Percentiles rank a stretch among this genome's conserved stretches.
Evolutionary conservation across 2,888 invertebrate genomes (phyloP).

Genomic region (Liposcelis brunnea): DNA sequence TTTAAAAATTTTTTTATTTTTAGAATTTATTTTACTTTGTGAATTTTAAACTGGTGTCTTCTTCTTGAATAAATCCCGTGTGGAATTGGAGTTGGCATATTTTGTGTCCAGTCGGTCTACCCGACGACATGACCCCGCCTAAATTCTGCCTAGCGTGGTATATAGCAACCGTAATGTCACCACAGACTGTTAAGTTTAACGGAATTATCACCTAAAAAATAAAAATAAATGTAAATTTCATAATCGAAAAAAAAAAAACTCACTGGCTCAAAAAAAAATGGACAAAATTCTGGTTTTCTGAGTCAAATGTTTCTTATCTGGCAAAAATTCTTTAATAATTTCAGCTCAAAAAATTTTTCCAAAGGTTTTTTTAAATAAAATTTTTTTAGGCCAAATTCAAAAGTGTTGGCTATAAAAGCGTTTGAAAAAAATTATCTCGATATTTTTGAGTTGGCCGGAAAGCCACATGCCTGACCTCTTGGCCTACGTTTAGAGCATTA

Average conservation of each 20-base stretch:
- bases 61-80: constrained; percentile 64
- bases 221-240: constrained; percentile 23
- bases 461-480: no score
- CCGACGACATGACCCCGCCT: constrained; percentile 41
- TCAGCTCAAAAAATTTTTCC: no score
- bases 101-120: constrained; percentile 64
- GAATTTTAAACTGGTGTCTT: constrained; percentile 57
- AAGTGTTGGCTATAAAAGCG: no score
- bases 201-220: constrained; percentile 39
- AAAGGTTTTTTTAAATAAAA: no score
- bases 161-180: constrained; percentile 67
- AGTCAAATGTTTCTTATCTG: constrained; percentile 18
- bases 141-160: constrained; percentile 78
- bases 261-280: not conserved
- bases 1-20: not conserved
- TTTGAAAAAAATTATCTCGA: no score
- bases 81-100: constrained; percentile 79
- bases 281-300: not conserved
- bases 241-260: constrained; percentile 10
- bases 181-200: constrained; percentile 59
- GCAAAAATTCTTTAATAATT: constrained; percentile 8
- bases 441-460: no score
- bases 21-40: constrained; percentile 31
- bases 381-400: no score
- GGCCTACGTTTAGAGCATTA: no score